Percentiles rank a stretch among this genome's conserved stretches.
phyloP scores from a whole-genome alignment of 2,888 invertebrate species.

The Drosophila monieri region DNA sequence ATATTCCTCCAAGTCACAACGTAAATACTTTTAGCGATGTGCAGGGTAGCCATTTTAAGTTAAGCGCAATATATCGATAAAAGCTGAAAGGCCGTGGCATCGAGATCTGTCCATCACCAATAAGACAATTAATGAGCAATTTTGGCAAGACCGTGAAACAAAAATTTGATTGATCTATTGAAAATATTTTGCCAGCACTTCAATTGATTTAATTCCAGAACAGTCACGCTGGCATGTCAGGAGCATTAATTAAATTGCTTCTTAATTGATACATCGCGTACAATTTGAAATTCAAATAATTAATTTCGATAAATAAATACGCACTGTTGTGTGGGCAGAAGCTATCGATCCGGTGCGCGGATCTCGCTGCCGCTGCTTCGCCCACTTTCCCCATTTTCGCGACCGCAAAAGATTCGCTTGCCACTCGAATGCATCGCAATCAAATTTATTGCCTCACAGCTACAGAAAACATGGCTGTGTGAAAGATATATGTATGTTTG shows the following conservation, averaged over 20 bases:
- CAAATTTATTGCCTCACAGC: slow-evolving; percentile 67
- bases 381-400: not conserved
- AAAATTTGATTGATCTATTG: not conserved
- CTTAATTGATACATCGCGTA: slow-evolving; percentile 31
- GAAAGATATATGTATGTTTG: slow-evolving; percentile 8
- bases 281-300: slow-evolving; percentile 39
- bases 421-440: slow-evolving; percentile 64
- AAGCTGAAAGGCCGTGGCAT: no score
- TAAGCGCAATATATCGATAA: no score
- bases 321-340: not conserved
- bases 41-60: no score
- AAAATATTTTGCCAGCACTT: not conserved
- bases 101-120: no score
- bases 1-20: not conserved
- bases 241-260: slow-evolving; percentile 20
- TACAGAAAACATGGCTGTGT: slow-evolving; percentile 40
- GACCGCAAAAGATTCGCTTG: slow-evolving; percentile 48
- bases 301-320: slow-evolving; percentile 19
- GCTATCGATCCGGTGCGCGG: slow-evolving; percentile 24
- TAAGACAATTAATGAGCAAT: no score
- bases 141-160: not conserved
- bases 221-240: slow-evolving; percentile 3
- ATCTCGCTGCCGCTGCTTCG: not conserved
- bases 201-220: slow-evolving; percentile 4
- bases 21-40: no score